Conservation (phyloP, 1,140 invertebrate genomes). For the Dendrolimus punctatus region DNA sequence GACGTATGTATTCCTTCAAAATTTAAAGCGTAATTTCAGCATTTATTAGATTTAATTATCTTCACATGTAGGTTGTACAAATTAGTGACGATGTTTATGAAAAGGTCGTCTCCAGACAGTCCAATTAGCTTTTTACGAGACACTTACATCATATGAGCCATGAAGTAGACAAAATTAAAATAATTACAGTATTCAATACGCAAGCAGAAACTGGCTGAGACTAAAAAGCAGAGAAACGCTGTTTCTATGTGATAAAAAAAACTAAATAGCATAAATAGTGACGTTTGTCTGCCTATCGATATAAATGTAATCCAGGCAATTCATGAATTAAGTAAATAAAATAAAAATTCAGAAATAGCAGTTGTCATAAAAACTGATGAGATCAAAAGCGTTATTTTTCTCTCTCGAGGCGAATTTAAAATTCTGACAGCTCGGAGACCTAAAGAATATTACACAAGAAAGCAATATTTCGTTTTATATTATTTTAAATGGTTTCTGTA, state of each 20-base stretch:
- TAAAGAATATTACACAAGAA: too few species aligned
- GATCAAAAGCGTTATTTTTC: slow-evolving; percentile 15
- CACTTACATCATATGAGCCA: slow-evolving; percentile 23
- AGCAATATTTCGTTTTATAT: slow-evolving; percentile 1
- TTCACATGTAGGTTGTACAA: slow-evolving; percentile 1
- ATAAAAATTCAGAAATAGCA: slow-evolving; percentile 2
- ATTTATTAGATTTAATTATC: too few species aligned
- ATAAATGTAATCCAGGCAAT: slow-evolving; percentile 5
- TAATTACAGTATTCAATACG: slow-evolving; percentile 1
- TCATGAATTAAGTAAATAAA: slow-evolving; percentile 6
- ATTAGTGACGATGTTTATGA: slow-evolving; percentile 4
- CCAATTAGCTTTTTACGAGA: slow-evolving; percentile 27
- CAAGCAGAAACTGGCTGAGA: neutral
- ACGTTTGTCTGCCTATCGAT: slow-evolving; percentile 7
- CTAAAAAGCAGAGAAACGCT: slow-evolving; percentile 1
- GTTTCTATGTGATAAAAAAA: slow-evolving; percentile 3
- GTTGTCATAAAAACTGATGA: slow-evolving; percentile 11
- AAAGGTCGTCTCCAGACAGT: slow-evolving; percentile 10
- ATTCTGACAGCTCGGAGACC: slow-evolving; percentile 6
- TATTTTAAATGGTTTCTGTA: neutral
- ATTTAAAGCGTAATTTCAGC: too few species aligned
- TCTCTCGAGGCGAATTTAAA: slow-evolving; percentile 3
- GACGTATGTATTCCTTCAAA: too few species aligned
- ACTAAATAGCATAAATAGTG: slow-evolving; percentile 6
- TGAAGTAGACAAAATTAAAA: slow-evolving; percentile 18